phyloP scores from a whole-genome alignment of 2,797 vertebrate genomes.

The Sciaenops ocellatus region DNA sequence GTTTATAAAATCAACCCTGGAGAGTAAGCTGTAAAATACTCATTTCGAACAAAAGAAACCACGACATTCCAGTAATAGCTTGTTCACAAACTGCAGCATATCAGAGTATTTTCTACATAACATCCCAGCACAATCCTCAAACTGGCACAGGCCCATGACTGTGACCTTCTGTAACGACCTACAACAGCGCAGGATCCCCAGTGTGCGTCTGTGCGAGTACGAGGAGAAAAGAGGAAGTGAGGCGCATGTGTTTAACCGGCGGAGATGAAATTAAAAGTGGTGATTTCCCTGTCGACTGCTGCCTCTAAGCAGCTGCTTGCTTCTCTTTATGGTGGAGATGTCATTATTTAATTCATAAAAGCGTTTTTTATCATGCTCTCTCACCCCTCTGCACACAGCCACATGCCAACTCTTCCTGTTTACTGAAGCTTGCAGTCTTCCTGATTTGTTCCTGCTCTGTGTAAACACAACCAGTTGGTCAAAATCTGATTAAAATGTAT shows the following conservation, averaged over 20 bases:
- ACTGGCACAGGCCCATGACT: constrained; percentile 45
- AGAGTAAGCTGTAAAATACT: neutral
- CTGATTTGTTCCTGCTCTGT: constrained; percentile 8
- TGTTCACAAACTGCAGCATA: constrained; percentile 19
- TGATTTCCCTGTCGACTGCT: constrained; percentile 78
- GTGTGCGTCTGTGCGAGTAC: constrained; percentile 21
- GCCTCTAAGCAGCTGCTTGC: constrained; percentile 69
- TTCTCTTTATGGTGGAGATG: constrained; percentile 59
- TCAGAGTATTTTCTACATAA: constrained; percentile 6
- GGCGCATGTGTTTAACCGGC: constrained; percentile 70
- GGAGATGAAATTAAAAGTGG: constrained; percentile 77
- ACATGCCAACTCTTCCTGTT: constrained; percentile 29
- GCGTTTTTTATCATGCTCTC: constrained; percentile 29
- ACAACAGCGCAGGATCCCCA: constrained; percentile 44
- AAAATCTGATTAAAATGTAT: constrained; percentile 17
- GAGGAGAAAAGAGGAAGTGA: constrained; percentile 49
- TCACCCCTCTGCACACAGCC: constrained; percentile 24
- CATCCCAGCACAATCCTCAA: constrained; percentile 19
- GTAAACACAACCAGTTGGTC: constrained; percentile 1
- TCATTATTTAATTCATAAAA: constrained; percentile 70
- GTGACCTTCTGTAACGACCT: constrained; percentile 67
- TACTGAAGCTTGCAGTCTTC: constrained; percentile 31
- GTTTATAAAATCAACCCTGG: neutral
- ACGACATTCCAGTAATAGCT: neutral
- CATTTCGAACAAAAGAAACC: neutral